These are phyloP conservation scores for Triplophysa tibetana DNA, from an alignment of 2,113 vertebrate genomes.

Conservation along the genomic window DNA sequence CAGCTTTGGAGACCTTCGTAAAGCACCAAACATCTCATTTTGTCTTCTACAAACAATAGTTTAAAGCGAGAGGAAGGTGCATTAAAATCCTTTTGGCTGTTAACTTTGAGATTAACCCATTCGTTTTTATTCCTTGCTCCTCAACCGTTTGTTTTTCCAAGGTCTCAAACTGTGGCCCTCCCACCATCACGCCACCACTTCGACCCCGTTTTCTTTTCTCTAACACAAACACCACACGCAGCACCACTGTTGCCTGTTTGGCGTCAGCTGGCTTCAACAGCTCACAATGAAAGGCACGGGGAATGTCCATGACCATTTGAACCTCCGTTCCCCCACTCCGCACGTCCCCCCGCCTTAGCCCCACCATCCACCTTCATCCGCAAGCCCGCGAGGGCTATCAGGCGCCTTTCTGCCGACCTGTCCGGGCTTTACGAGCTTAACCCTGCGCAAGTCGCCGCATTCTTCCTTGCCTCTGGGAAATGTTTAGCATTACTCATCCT, in stretches of 20 bases:
- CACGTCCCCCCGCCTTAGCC: neutral
- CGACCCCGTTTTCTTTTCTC: constrained; percentile 11
- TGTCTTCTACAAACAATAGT: too few relatives aligned
- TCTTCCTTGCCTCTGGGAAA: constrained; percentile 26
- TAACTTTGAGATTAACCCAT: neutral
- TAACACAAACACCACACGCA: constrained; percentile 32
- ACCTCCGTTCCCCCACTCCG: constrained; percentile 25
- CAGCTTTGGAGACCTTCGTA: too few relatives aligned
- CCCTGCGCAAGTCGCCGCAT: constrained; percentile 20
- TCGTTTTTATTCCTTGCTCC: neutral
- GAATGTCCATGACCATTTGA: constrained; percentile 49
- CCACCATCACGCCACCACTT: constrained; percentile 6
- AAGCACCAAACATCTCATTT: too few relatives aligned
- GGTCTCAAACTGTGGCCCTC: neutral
- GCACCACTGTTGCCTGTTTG: constrained; percentile 27
- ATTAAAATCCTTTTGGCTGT: too few relatives aligned
- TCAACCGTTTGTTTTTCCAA: neutral
- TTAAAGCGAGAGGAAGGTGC: too few relatives aligned
- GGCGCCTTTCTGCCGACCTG: constrained; percentile 48
- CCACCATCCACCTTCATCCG: constrained; percentile 5
- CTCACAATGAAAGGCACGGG: constrained; percentile 38
- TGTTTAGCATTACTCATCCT: constrained; percentile 37
- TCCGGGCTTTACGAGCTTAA: constrained; percentile 39
- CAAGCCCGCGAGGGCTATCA: neutral
- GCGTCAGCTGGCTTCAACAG: constrained; percentile 23